Evolutionary conservation across 1,140 invertebrate species (phyloP), one percentile per base, ranked within the genome.

Genomic region (Triops longicaudatus): DNA sequence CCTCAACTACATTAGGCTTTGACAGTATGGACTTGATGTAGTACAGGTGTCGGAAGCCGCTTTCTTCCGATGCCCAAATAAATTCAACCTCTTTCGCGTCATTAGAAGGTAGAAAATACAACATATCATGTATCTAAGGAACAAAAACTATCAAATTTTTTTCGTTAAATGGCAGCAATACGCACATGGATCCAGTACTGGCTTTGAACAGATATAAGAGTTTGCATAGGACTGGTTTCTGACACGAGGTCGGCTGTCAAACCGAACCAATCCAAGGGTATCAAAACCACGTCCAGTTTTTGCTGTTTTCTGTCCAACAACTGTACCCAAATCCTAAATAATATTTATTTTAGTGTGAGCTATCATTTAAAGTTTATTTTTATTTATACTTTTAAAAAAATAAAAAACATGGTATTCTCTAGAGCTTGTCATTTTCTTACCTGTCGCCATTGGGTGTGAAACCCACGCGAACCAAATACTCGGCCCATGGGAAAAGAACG

Each of bases 21-120:
- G 26, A 26, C 28, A 44, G 26, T 37, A 37, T 73, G 28, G 28
- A 73, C 76, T 31, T 88, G 89, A 26, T 96, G 86, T 26, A 93
- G 85, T 97, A 97, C 28, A 98, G 86, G 85, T 98, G 97, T 72
- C 95, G 86, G 82, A 89, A 96, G n/a, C 96, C 95, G 0, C 91
- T 91, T 82, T 95, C 92, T 84, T 98, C 96, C 73, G 92, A 95
- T 0, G 93, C 93, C 94, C 94, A 98, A 71, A 98, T 88, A 83
- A 97, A 97, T 78, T 89, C 88, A 11, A 93, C 83, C 82, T 87
- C 85, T 41, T 86, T 82, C 44, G 86, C 80, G 81, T 88, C 86
- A 41, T 87, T 85, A 50, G 86, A 86, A 71, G 91, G 90, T 43
- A 97, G 86, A 82, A 97, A 96, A 83, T 94, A 88, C 0, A 97